Evolutionary conservation across 2,113 vertebrate species (phyloP).

Genomic region (Labrus mixtus): DNA sequence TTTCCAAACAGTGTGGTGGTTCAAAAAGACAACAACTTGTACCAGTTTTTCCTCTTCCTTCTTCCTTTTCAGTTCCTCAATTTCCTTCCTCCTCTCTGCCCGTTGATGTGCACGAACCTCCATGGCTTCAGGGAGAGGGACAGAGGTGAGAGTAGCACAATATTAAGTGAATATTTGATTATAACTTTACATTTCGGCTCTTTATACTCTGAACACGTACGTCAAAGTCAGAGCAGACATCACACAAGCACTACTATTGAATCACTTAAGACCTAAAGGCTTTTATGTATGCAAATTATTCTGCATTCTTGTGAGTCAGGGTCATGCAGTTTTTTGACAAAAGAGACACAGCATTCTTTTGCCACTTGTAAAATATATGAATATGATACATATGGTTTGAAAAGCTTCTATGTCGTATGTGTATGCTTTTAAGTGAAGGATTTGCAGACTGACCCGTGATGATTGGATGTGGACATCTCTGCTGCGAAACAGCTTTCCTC

Average conservation of each 20-base stretch:
- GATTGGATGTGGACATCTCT: conserved; percentile 82
- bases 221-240: conserved; percentile 8
- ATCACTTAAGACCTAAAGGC: neutral
- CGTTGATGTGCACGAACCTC: conserved; percentile 89
- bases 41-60: conserved; percentile 87
- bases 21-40: conserved; percentile 4
- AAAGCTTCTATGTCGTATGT: neutral
- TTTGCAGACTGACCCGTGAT: conserved; percentile 85
- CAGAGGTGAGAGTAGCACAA: neutral
- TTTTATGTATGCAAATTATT: neutral
- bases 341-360: neutral
- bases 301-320: neutral
- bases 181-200: neutral
- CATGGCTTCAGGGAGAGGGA: conserved; percentile 86
- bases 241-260: neutral
- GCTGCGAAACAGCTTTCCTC: conserved; percentile 45
- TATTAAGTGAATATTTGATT: conserved; percentile 7
- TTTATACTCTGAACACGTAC: conserved; percentile 37
- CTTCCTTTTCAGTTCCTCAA: conserved; percentile 87
- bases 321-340: conserved; percentile 26
- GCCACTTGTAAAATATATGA: neutral
- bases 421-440: neutral
- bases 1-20: neutral
- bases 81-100: conserved; percentile 85
- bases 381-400: neutral